Conservation (phyloP, 2,888 invertebrate genomes). For the Pammene aurita region DNA sequence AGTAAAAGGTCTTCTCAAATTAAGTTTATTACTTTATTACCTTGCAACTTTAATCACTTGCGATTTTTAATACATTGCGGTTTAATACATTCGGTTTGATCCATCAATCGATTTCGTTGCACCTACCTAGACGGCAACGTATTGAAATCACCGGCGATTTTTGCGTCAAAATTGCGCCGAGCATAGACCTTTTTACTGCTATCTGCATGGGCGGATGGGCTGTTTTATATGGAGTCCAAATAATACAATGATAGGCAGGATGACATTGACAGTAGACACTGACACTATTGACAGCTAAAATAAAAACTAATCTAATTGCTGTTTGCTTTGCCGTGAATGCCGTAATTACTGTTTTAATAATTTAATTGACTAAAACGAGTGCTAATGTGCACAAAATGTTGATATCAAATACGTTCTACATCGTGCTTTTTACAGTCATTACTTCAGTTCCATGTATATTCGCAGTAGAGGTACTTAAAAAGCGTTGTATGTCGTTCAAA, state of each 20-base stretch:
- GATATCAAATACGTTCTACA: not conserved
- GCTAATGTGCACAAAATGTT: slow-evolving; percentile 20
- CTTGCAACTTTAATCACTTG: no score
- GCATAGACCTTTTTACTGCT: no score
- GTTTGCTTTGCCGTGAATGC: slow-evolving; percentile 9
- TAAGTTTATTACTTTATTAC: no score
- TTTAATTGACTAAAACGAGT: not conserved
- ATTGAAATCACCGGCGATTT: no score
- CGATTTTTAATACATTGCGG: not conserved
- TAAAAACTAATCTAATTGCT: slow-evolving; percentile 5
- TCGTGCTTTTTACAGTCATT: slow-evolving; percentile 15
- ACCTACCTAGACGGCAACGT: no score
- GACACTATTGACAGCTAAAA: slow-evolving; percentile 15
- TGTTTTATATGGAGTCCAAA: not conserved
- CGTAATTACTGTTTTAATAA: not conserved
- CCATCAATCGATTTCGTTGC: no score
- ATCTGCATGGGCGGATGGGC: no score
- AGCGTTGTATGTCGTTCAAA: not conserved
- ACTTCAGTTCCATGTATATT: slow-evolving; percentile 23
- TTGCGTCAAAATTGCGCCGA: no score
- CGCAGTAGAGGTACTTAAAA: slow-evolving; percentile 43
- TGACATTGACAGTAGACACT: not conserved
- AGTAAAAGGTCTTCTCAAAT: not conserved
- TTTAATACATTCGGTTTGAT: no score
- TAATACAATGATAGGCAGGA: not conserved